These are phyloP conservation scores for Tineola bisselliella DNA, from an alignment of 2,888 invertebrate genomes.

Conservation along the genomic window DNA sequence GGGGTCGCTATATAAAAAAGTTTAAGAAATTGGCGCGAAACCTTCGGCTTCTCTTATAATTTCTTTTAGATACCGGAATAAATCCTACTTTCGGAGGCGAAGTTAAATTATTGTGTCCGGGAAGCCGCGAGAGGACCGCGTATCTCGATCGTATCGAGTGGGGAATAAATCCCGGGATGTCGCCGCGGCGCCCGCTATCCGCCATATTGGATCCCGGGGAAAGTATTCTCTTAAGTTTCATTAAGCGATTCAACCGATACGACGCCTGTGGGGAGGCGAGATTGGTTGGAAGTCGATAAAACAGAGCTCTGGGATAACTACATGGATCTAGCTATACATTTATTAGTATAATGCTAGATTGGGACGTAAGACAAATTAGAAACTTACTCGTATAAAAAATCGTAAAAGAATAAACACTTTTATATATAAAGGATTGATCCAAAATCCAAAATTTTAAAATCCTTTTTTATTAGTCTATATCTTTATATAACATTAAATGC, in stretches of 20 bases:
- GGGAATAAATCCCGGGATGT: conserved; percentile 49
- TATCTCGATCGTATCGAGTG: conserved; percentile 54
- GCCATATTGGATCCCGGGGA: conserved; percentile 55
- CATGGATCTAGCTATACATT: background rate
- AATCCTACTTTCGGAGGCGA: conserved; percentile 28
- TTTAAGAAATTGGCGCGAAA: conserved; percentile 22
- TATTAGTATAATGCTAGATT: no score
- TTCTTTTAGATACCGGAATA: conserved; percentile 51
- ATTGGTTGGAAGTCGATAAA: background rate
- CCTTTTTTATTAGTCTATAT: no score
- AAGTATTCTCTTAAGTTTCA: conserved; percentile 64
- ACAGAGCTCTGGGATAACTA: background rate
- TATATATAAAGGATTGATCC: no score
- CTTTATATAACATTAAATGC: no score
- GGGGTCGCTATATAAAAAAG: no score
- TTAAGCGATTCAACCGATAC: conserved; percentile 57
- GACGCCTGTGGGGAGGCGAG: background rate
- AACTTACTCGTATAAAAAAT: no score
- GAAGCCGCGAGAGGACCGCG: conserved; percentile 26
- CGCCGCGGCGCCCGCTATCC: conserved; percentile 25
- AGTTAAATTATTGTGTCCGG: conserved; percentile 54
- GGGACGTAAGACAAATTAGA: no score
- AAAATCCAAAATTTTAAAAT: no score
- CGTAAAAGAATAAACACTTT: no score
- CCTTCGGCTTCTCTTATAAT: conserved; percentile 43